Percentiles rank a stretch among this genome's conserved stretches.
These are phyloP conservation scores for Galleria mellonella DNA, from an alignment of 1,140 invertebrate genomes.

Conservation along the genomic window DNA sequence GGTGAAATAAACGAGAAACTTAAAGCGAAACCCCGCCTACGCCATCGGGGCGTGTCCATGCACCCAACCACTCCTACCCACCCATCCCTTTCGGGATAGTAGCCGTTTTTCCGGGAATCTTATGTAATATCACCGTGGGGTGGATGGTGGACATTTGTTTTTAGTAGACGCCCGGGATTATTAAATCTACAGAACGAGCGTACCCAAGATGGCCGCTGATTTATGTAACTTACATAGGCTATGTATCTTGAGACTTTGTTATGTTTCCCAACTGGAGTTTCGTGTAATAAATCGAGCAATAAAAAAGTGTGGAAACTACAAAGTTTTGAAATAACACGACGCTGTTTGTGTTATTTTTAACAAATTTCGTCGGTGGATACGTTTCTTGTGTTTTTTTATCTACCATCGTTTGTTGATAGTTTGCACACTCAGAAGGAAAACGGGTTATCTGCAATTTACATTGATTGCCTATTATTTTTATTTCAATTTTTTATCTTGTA, in stretches of 20 bases:
- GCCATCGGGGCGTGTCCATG: constrained; percentile 18
- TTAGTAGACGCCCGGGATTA: constrained; percentile 30
- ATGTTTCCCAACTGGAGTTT: not conserved
- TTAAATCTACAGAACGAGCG: constrained; percentile 50
- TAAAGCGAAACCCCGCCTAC: constrained; percentile 18
- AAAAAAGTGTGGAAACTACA: too few species aligned
- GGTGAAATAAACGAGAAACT: not conserved
- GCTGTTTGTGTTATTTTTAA: too few species aligned
- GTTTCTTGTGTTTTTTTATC: too few species aligned
- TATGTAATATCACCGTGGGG: constrained; percentile 37
- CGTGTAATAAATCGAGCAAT: not conserved
- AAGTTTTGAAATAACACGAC: too few species aligned
- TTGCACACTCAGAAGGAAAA: not conserved
- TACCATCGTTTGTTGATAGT: not conserved
- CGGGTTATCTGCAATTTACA: too few species aligned
- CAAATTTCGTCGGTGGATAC: too few species aligned
- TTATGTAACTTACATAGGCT: constrained; percentile 5
- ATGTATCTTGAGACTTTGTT: not conserved
- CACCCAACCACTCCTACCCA: constrained; percentile 30
- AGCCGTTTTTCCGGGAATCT: constrained; percentile 18
- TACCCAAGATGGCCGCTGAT: constrained; percentile 39
- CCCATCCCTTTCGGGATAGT: constrained; percentile 7
- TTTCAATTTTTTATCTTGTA: not conserved
- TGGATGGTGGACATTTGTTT: constrained; percentile 37
- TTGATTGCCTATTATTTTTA: too few species aligned